These are phyloP conservation scores for Gisinianus flammeolus DNA, from an alignment of 2,888 invertebrate species.

Conservation along the genomic window DNA sequence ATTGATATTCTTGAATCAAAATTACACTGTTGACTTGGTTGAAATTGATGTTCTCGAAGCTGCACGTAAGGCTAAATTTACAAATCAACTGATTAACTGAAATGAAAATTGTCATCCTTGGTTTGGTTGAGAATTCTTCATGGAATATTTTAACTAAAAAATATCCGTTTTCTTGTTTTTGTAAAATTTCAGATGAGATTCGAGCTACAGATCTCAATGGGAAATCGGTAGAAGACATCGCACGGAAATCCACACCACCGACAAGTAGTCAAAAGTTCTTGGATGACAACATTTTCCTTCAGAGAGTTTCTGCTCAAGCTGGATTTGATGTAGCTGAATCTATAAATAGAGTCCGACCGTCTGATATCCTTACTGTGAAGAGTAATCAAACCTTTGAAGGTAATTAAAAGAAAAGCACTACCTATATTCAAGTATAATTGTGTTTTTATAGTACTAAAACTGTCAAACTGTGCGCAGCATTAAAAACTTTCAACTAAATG, in stretches of 20 bases:
- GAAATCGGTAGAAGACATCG: constrained; percentile 41
- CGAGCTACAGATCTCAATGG: constrained; percentile 42
- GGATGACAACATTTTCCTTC: constrained; percentile 39
- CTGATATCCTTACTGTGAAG: constrained; percentile 31
- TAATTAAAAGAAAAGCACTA: not conserved
- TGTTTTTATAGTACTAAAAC: too few species aligned
- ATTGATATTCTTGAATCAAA: constrained; percentile 29
- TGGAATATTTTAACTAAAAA: too few species aligned
- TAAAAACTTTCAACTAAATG: too few species aligned
- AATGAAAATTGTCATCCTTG: too few species aligned
- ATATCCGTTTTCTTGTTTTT: too few species aligned
- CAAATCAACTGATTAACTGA: too few species aligned
- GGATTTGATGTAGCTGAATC: constrained; percentile 18
- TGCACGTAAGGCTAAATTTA: not conserved
- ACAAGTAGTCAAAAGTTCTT: constrained; percentile 36
- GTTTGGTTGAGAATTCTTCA: too few species aligned
- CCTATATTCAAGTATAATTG: too few species aligned
- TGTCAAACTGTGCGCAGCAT: too few species aligned
- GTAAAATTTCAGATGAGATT: constrained; percentile 19
- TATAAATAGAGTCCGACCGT: constrained; percentile 42
- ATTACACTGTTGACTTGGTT: constrained; percentile 23
- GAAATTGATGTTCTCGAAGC: not conserved
- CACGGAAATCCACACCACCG: constrained; percentile 34
- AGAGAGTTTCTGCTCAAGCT: not conserved
- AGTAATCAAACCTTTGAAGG: constrained; percentile 51